These are phyloP conservation scores for Platycheirus rosarum DNA, from an alignment of 2,888 invertebrate genomes.

Conservation along the genomic window DNA sequence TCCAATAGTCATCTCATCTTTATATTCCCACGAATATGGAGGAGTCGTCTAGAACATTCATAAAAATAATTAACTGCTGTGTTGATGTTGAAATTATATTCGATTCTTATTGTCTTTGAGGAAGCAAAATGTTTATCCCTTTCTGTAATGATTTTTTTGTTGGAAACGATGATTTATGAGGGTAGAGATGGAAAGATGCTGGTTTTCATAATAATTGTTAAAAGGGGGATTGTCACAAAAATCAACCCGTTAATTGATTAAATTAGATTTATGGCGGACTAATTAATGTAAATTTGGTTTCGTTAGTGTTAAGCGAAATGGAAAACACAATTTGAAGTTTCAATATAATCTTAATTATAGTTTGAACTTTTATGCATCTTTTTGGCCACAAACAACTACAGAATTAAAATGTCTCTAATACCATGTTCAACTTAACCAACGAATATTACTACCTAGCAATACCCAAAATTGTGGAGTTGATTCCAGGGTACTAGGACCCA, in stretches of 20 bases:
- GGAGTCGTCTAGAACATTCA: neutral
- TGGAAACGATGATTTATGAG: slow-evolving; percentile 16
- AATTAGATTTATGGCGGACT: slow-evolving; percentile 23
- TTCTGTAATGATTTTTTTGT: neutral
- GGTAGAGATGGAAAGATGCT: slow-evolving; percentile 8
- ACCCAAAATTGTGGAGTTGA: too few relatives aligned
- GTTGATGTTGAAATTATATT: slow-evolving; percentile 3
- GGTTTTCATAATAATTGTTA: neutral
- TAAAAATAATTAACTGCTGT: neutral
- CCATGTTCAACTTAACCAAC: too few relatives aligned
- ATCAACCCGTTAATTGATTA: slow-evolving; percentile 23
- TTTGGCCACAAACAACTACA: too few relatives aligned
- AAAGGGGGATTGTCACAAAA: neutral
- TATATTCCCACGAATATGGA: slow-evolving; percentile 19
- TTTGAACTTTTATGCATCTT: too few relatives aligned
- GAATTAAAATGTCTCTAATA: too few relatives aligned
- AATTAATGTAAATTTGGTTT: too few relatives aligned
- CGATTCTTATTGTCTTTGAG: slow-evolving; percentile 19
- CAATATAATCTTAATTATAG: too few relatives aligned
- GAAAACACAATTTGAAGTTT: neutral
- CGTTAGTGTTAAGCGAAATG: too few relatives aligned
- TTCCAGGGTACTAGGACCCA: too few relatives aligned
- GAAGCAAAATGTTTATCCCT: slow-evolving; percentile 5
- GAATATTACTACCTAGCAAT: too few relatives aligned
- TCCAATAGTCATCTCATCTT: slow-evolving; percentile 5